These are phyloP conservation scores for Mimas tiliae DNA, from an alignment of 2,888 invertebrate genomes.

Conservation along the genomic window DNA sequence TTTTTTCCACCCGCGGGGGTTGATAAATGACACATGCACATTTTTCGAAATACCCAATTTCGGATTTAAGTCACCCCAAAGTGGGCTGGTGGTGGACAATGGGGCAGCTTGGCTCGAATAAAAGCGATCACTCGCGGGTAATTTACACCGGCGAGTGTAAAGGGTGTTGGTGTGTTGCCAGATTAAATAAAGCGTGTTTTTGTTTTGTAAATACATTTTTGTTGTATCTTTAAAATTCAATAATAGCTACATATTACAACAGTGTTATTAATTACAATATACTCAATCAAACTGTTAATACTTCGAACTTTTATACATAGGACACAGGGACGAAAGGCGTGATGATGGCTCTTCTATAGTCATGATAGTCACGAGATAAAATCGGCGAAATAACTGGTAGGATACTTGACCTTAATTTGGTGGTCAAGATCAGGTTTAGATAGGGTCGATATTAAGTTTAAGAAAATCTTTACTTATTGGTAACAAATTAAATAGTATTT, in stretches of 20 bases:
- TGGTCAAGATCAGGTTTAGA: no score
- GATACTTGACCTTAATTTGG: no score
- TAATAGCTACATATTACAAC: background rate
- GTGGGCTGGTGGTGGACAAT: constrained; percentile 81
- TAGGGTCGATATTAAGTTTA: no score
- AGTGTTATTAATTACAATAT: background rate
- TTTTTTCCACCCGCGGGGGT: constrained; percentile 78
- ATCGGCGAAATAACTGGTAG: no score
- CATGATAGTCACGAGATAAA: no score
- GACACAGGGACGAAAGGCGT: no score
- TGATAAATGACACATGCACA: constrained; percentile 86
- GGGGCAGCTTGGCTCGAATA: constrained; percentile 51
- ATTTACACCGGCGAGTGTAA: constrained; percentile 71
- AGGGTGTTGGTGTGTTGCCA: constrained; percentile 49
- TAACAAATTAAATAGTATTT: no score
- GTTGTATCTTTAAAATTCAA: background rate
- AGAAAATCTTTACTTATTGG: no score
- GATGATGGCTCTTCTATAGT: no score
- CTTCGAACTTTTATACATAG: background rate
- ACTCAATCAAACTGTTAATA: background rate
- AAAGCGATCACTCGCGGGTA: constrained; percentile 61
- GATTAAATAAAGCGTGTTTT: constrained; percentile 31
- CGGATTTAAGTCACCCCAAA: constrained; percentile 86
- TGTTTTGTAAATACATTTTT: constrained; percentile 41
- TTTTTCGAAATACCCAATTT: constrained; percentile 86